Evolutionary conservation across 2,888 invertebrate genomes (phyloP).

Genomic region (Chirona hameri): DNA sequence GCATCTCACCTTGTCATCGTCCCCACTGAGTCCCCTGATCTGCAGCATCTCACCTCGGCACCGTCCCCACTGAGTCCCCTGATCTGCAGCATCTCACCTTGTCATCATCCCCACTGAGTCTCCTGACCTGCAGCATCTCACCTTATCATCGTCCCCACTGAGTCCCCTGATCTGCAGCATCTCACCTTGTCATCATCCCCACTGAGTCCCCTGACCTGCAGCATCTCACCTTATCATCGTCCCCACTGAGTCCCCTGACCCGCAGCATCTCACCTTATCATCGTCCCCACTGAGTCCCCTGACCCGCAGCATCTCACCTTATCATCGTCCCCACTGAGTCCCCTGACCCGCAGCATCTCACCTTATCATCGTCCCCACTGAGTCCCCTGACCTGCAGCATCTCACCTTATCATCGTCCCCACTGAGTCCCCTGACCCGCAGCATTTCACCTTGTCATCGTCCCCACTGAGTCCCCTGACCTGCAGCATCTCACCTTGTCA

Average conservation of each 20-base stretch:
- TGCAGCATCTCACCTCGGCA: not conserved
- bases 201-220: too few species aligned
- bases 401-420: not conserved
- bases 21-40: too few species aligned
- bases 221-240: not conserved
- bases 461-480: too few species aligned
- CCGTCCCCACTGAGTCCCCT: slow-evolving; percentile 36
- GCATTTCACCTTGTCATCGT: slow-evolving; percentile 33
- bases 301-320: not conserved
- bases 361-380: too few species aligned
- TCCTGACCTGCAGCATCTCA: not conserved
- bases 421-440: slow-evolving; percentile 39
- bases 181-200: slow-evolving; percentile 28
- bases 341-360: slow-evolving; percentile 40
- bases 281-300: too few species aligned
- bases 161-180: slow-evolving; percentile 40
- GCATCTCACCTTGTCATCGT: slow-evolving; percentile 33
- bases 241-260: slow-evolving; percentile 37
- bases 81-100: slow-evolving; percentile 39
- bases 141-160: slow-evolving; percentile 3
- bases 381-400: too few species aligned
- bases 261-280: slow-evolving; percentile 37
- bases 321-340: slow-evolving; percentile 33
- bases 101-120: too few species aligned
- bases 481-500: not conserved